Evolutionary conservation across 2,797 vertebrate genomes (phyloP), one percentile per base, ranked within the genome.

Genomic region (Falco berigora): DNA sequence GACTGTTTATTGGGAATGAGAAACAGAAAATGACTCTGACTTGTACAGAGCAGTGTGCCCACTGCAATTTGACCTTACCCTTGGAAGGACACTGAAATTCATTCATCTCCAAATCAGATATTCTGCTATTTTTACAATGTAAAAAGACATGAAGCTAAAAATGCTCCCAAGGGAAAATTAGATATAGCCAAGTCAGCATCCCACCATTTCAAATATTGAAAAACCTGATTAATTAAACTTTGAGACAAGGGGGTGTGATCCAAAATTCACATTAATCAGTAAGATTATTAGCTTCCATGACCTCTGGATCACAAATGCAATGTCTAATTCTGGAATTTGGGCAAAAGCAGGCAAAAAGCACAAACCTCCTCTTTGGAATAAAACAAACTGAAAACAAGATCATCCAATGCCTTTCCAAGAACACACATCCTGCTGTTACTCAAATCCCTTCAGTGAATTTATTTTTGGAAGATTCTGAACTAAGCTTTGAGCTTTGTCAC

Each of bases 391-490:
- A 23, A 28, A 30, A 50, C 59, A 71, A 69, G 8, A 40, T 12
- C 0, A 0, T 14, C 53, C 74, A 13, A 2, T 55, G 56, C 58
- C 49, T 92, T 90, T 80, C 75, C 73, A 88, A 74, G 24, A 90
- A 7, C 13, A 44, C 4, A 14, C 10, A 20, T 23, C 72, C 66
- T 72, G 63, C 75, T 83, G 78, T 30, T 83, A 13, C 84, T 59
- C 46, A 59, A 61, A 71, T 77, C 86, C 50, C 71, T 82, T 55
- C 4, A 21, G 64, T 85, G 58, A 82, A 77, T 85, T 83, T 93
- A 80, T 92, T 96, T 94, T 88, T 88, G 90, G 94, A 82, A 93
- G 88, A 77, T 53, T 92, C 52, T 38, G 52, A 90, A 44, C 20
- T 5, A 34, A 91, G 83, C 88, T 71, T 61, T 44, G 83, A 62